Conservation (phyloP, 64 coral and sea anemone species). For the Dendrophyllia cribrosa region DNA sequence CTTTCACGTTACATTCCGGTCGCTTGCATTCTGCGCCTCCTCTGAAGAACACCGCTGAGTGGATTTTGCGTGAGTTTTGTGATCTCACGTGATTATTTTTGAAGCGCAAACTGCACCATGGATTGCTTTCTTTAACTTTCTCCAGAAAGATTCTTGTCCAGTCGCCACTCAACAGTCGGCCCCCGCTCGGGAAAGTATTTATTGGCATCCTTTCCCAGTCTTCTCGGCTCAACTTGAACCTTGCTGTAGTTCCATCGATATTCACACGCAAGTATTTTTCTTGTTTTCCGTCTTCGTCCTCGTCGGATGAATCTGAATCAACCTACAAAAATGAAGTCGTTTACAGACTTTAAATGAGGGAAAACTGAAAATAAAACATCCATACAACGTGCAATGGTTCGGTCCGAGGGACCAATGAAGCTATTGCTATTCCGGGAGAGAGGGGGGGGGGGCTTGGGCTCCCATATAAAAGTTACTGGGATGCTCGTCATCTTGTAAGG, state of each 20-base stretch:
- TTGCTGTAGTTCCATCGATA: constrained; percentile 40
- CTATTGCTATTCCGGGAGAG: too few relatives aligned
- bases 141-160: constrained; percentile 45
- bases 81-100: constrained; percentile 54
- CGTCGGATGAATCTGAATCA: constrained; percentile 41
- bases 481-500: too few relatives aligned
- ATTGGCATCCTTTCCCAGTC: constrained; percentile 47
- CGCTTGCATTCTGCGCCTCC: constrained; percentile 52
- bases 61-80: constrained; percentile 49
- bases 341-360: not conserved
- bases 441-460: too few relatives aligned
- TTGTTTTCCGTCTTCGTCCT: constrained; percentile 13
- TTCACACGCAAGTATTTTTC: constrained; percentile 47
- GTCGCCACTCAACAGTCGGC: constrained; percentile 37
- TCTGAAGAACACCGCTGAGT: constrained; percentile 53
- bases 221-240: constrained; percentile 35
- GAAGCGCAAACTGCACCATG: constrained; percentile 61
- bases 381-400: not conserved
- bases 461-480: too few relatives aligned
- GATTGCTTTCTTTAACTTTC: constrained; percentile 53
- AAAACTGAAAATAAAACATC: not conserved
- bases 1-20: constrained; percentile 46
- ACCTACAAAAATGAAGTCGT: not conserved
- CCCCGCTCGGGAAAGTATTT: constrained; percentile 44
- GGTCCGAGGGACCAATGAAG: not conserved